phyloP scores from a whole-genome alignment of 2,888 invertebrate genomes.

The Saturnia japonica region DNA sequence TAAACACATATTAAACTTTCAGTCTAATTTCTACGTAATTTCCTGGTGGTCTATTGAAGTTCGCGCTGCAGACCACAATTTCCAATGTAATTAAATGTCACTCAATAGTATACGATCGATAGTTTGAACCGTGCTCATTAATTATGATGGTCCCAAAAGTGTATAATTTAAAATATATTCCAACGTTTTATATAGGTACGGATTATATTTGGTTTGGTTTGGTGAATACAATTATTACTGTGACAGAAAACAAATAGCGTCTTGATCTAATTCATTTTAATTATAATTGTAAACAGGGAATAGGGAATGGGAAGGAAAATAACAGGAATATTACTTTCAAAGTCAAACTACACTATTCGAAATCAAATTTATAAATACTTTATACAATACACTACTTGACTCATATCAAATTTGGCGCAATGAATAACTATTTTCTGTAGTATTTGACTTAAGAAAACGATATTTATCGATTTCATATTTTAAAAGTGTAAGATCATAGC shows the following conservation, averaged over 20 bases:
- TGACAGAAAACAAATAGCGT: background rate
- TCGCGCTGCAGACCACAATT: constrained; percentile 28
- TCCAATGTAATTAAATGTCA: constrained; percentile 42
- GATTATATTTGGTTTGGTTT: background rate
- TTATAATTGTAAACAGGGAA: background rate
- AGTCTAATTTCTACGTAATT: constrained; percentile 14
- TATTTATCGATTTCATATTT: no score
- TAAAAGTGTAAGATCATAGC: no score
- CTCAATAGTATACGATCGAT: constrained; percentile 34
- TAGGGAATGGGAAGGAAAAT: no score
- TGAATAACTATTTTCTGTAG: no score
- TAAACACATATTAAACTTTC: background rate
- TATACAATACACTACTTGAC: no score
- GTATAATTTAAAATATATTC: background rate
- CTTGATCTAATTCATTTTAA: background rate
- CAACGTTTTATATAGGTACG: no score
- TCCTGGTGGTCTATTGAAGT: constrained; percentile 14
- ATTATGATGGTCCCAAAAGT: constrained; percentile 7
- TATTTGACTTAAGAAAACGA: no score
- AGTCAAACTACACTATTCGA: no score
- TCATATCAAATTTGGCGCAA: no score
- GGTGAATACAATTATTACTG: background rate
- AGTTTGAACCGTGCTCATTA: constrained; percentile 22
- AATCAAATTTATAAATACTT: no score
- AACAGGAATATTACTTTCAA: no score